phyloP scores from a whole-genome alignment of 2,888 invertebrate genomes.

The Andrena camellia region DNA sequence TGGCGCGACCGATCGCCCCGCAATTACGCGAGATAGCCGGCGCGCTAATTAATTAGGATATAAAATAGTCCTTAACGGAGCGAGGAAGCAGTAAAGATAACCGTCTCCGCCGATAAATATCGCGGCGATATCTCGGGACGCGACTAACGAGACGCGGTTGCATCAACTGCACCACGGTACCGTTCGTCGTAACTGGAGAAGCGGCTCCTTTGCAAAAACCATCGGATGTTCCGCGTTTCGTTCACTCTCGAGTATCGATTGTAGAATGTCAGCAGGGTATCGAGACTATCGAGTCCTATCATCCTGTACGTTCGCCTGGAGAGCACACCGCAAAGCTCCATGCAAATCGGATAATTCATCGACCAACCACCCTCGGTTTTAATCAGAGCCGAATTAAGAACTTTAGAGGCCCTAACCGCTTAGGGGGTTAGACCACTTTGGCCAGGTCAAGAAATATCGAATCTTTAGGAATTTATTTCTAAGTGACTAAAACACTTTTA shows the following conservation, averaged over 20 bases:
- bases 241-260: background rate
- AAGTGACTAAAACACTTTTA: too few relatives aligned
- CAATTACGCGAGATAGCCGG: constrained; percentile 35
- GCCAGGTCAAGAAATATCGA: too few relatives aligned
- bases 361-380: too few relatives aligned
- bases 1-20: constrained; percentile 15
- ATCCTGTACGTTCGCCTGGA: background rate
- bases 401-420: too few relatives aligned
- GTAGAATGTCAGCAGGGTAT: background rate
- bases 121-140: constrained; percentile 49
- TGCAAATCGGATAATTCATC: too few relatives aligned
- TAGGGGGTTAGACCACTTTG: too few relatives aligned
- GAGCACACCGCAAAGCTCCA: too few relatives aligned
- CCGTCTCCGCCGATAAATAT: constrained; percentile 33
- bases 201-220: constrained; percentile 49
- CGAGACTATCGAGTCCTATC: background rate
- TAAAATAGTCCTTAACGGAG: constrained; percentile 49
- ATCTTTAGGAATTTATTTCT: too few relatives aligned
- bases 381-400: too few relatives aligned
- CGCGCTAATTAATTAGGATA: constrained; percentile 59
- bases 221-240: constrained; percentile 39
- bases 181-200: constrained; percentile 10
- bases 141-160: constrained; percentile 27
- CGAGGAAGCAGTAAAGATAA: constrained; percentile 35
- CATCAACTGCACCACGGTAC: constrained; percentile 21